Conservation (phyloP, 2,113 vertebrate species). For the Chiloscyllium plagiosum region DNA sequence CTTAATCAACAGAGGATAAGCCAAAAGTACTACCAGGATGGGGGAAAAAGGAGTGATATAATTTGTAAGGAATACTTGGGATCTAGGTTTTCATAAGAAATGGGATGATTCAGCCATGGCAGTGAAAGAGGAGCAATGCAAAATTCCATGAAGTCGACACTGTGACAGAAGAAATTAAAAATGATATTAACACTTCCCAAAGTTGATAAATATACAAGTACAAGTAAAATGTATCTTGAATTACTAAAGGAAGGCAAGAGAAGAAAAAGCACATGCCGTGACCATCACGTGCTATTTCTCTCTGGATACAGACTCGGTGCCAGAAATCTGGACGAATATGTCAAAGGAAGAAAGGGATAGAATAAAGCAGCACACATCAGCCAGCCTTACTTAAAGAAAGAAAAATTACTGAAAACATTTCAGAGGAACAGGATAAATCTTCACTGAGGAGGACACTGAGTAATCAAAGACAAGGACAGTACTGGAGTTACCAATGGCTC, state of each 20-base stretch:
- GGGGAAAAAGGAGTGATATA: no score
- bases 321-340: no score
- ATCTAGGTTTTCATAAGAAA: no score
- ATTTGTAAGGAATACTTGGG: no score
- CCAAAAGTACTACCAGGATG: no score
- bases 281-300: no score
- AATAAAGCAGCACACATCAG: not conserved
- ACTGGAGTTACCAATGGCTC: no score
- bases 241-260: not conserved
- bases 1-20: no score
- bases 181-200: not conserved
- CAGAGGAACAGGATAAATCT: not conserved
- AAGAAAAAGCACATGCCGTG: not conserved
- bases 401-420: not conserved
- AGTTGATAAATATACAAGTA: not conserved
- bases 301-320: not conserved
- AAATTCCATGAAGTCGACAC: not conserved
- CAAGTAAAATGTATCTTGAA: not conserved
- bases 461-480: not conserved
- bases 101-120: not conserved
- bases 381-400: not conserved
- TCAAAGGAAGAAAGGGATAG: no score
- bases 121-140: not conserved
- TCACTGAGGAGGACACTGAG: not conserved
- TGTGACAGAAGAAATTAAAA: not conserved